A percentile compares a stretch with the other conserved stretches of the same genome.
These are phyloP conservation scores for Peromyscus aztecus DNA, from an alignment of 2,797 vertebrate species.

Conservation along the genomic window DNA sequence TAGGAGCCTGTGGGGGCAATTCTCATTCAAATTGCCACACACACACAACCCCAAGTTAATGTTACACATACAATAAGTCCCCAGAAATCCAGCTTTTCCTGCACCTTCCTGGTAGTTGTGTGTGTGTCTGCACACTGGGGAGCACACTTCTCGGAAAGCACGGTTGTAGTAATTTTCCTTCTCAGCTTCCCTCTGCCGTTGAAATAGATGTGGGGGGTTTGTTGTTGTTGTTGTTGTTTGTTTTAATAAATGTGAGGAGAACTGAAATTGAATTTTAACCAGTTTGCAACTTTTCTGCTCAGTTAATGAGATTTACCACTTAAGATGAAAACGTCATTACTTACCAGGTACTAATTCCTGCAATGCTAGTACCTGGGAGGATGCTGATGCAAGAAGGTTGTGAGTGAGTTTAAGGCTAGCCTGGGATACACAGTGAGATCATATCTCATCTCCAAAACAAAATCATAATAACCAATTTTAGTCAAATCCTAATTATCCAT, in stretches of 20 bases:
- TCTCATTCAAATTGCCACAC: neutral
- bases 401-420: neutral
- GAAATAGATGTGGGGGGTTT: neutral
- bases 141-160: slow-evolving; percentile 2
- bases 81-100: neutral
- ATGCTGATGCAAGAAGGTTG: neutral
- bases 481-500: slow-evolving; percentile 20
- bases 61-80: neutral
- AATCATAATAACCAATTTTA: slow-evolving; percentile 32
- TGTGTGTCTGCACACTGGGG: neutral
- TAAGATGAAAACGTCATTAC: slow-evolving; percentile 29
- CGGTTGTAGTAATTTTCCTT: slow-evolving; percentile 54
- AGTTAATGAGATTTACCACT: slow-evolving; percentile 48
- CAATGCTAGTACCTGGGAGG: neutral
- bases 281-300: slow-evolving; percentile 31
- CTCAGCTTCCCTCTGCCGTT: slow-evolving; percentile 12
- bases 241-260: slow-evolving; percentile 50
- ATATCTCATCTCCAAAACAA: neutral
- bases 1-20: neutral
- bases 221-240: neutral
- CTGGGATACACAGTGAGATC: neutral
- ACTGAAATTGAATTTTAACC: slow-evolving; percentile 64
- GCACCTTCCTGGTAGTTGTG: neutral
- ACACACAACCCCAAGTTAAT: too few relatives aligned
- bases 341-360: neutral